These are phyloP conservation scores for Diogma glabrata DNA, from an alignment of 2,888 invertebrate species.

Conservation along the genomic window DNA sequence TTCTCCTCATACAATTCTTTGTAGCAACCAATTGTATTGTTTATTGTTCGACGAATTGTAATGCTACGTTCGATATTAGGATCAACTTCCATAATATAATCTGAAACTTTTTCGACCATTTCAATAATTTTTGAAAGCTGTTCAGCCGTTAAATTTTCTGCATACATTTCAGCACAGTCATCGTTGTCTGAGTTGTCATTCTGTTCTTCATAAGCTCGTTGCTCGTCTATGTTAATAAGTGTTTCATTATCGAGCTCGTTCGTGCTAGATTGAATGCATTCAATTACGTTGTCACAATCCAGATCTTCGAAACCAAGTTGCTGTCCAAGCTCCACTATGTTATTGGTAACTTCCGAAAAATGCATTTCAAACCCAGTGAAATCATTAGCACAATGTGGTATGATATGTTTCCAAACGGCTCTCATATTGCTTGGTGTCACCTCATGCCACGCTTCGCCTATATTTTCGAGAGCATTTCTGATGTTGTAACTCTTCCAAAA, in stretches of 20 bases:
- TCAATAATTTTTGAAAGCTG: background rate
- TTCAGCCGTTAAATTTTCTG: too few species aligned
- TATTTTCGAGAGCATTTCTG: too few species aligned
- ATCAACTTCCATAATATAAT: background rate
- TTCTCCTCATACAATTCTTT: too few species aligned
- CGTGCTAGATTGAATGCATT: background rate
- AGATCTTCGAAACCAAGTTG: too few species aligned
- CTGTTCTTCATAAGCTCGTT: background rate
- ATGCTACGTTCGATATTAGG: background rate
- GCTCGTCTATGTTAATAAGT: background rate
- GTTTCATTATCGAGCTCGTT: background rate
- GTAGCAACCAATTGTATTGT: background rate
- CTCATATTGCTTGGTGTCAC: too few species aligned
- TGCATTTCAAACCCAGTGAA: background rate
- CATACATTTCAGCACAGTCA: background rate
- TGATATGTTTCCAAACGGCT: too few species aligned
- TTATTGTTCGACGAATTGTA: background rate
- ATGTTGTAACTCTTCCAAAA: too few species aligned
- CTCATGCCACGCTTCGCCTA: too few species aligned
- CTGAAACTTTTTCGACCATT: background rate
- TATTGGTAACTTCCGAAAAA: background rate
- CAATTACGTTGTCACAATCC: too few species aligned
- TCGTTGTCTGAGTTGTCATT: background rate
- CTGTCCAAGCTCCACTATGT: too few species aligned
- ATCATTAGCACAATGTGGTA: background rate